Base-by-base conservation (phyloP, 2,888 invertebrate genomes). In the Lordiphosa fenestrarum region DNA sequence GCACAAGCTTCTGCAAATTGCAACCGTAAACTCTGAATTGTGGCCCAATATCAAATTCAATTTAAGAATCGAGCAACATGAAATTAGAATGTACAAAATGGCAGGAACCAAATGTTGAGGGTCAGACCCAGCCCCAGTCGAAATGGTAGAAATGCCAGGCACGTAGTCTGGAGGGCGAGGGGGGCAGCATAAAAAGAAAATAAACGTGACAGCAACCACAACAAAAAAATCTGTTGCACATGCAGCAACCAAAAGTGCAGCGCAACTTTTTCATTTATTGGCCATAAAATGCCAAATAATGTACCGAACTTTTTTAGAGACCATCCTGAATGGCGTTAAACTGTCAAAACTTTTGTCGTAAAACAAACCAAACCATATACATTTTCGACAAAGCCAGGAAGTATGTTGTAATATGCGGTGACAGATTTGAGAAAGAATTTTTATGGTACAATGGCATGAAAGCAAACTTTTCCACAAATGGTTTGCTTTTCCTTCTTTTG, bases 171-270 rank as follows among this genome's bases (percentile, higher is more conserved):
- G 6, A 21, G 21, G 38, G 7, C 42, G 25, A 7, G 12, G 12
- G 35, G 35, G 36, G 4, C 47, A 36, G 36, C 36, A 40, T 40
- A 37, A 56, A 49, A 12, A 15, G 25, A 52, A 41, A 50, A 44
- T 37, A 54, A 69, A 60, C 56, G 51, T 56, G 71, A 52, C 73
- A 57, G 30, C 41, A 58, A 40, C 39, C 62, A 10, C 55, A 44
- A 41, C 40, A 7, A 52, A 49, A 10, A 73, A 68, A 75, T 80
- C 61, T 75, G 80, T 75, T 80, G 75, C 80, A 75, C 76, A 73
- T 75, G 78, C 75, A 72, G 44, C 59, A n/a, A n/a, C n/a, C n/a
- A 52, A 58, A 13, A 50, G 49, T 15, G 23, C 39, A 38, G 47
- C 36, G 55, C 63, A 65, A 72, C 35, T 66, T 69, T 68, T 60